Evolutionary conservation across 1,140 invertebrate species (phyloP), one percentile per base, ranked within the genome.

Genomic region (Meloidogyne exigua): DNA sequence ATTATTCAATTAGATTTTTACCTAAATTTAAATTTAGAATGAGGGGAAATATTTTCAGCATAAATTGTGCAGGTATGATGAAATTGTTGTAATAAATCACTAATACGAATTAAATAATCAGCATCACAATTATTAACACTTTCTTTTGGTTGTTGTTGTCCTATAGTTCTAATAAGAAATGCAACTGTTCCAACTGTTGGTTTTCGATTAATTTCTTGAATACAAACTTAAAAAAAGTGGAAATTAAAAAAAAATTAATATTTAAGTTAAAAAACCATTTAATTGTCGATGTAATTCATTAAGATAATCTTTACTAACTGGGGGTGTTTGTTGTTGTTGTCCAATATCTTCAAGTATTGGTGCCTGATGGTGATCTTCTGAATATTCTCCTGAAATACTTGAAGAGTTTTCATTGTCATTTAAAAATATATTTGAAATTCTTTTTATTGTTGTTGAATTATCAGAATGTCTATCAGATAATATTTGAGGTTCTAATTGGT

Each of bases 1-100:
- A 66, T 79, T 28, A 18, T 80, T 42, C 28, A 79, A 5, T 11
- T n/a, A 21, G 0, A n/a, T 12, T 28, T 25, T 75, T 65, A 87
- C 85, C 83, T 78, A 71, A 80, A 87, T 49, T 82, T 71, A 72
- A 87, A 87, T 75, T 87, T 87, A 64, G 81, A 85, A 76, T 87
- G 85, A n/a, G 85, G 85, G 4, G 86, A 82, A 64, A 87, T 87
- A 72, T 87, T 85, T 66, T 87, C 85, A 5, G 85, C 85, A 72
- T 86, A 87, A 68, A 87, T 81, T 28, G 77, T 71, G 70, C 83
- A 87, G n/a, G 79, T 83, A 15, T 77, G 68, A 75, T 87, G 85
- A 73, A 87, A 87, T 74, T 87, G 79, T 74, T 86, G 79, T 18
- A 79, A 65, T 25, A 78, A 42, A 73, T 86, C 84, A 63, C 76